Conservation (phyloP, 2,113 vertebrate genomes). For the Tonatia bakeri region DNA sequence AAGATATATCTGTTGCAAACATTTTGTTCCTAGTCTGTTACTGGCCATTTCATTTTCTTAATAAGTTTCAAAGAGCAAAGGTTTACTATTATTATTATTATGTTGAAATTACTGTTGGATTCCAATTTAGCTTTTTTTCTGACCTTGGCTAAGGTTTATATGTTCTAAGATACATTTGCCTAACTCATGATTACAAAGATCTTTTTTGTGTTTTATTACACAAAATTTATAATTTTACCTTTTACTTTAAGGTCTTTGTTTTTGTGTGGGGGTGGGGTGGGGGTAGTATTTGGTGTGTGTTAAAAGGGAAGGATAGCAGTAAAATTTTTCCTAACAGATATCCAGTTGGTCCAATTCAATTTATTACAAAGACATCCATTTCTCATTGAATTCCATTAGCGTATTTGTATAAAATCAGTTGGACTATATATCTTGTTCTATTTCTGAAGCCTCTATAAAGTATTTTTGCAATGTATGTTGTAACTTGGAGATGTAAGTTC, state of each 20-base stretch:
- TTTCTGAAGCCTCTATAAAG: background rate
- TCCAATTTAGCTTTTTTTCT: background rate
- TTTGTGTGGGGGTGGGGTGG: no score
- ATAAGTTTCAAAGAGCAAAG: background rate
- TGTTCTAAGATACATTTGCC: background rate
- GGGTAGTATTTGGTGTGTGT: background rate
- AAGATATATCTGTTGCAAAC: background rate
- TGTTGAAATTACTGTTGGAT: background rate
- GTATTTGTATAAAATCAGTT: background rate
- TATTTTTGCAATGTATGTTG: background rate
- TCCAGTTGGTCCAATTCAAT: background rate
- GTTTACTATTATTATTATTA: background rate
- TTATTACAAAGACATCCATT: background rate
- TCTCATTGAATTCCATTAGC: background rate
- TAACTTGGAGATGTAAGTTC: background rate
- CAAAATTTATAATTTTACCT: background rate
- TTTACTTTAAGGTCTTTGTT: background rate
- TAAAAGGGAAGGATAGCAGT: background rate
- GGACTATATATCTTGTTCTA: background rate
- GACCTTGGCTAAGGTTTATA: background rate
- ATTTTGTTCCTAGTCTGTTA: background rate
- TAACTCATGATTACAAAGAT: background rate
- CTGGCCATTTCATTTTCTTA: background rate
- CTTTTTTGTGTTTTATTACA: background rate
- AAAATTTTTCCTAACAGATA: background rate